Evolutionary conservation across 2,888 invertebrate species (phyloP).

Genomic region (Argynnis bischoffii): DNA sequence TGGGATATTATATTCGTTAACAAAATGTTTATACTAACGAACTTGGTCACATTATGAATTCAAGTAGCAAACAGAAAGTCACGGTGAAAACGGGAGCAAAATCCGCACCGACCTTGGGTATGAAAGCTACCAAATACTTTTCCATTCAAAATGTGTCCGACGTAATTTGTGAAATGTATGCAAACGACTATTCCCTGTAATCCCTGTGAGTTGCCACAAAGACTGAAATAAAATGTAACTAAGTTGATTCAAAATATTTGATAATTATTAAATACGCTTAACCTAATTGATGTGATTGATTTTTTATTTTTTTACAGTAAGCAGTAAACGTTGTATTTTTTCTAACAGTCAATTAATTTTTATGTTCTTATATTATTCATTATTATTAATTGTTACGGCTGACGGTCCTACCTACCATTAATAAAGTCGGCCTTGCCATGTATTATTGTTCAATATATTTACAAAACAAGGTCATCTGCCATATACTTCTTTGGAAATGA

Average conservation of each 20-base stretch:
- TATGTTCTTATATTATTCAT: conserved; percentile 22
- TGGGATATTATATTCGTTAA: conserved; percentile 19
- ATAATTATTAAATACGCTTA: background rate
- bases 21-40: conserved; percentile 27
- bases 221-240: background rate
- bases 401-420: conserved; percentile 31
- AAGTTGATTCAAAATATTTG: background rate
- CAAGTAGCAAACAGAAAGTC: conserved; percentile 56
- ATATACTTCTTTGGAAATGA: conserved; percentile 43
- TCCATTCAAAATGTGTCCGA: conserved; percentile 33
- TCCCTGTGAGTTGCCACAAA: background rate
- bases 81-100: conserved; percentile 57
- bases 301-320: too few relatives aligned
- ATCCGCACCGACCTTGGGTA: conserved; percentile 49
- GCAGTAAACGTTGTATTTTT: background rate
- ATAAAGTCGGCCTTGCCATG: conserved; percentile 58
- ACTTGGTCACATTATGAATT: conserved; percentile 36
- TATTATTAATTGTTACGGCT: conserved; percentile 29
- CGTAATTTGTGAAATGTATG: conserved; percentile 32
- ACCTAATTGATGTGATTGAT: too few relatives aligned
- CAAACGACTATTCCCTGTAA: conserved; percentile 23
- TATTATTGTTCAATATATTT: conserved; percentile 62
- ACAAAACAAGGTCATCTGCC: conserved; percentile 57
- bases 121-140: conserved; percentile 59
- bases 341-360: conserved; percentile 22